phyloP scores from a whole-genome alignment of 2,113 vertebrate genomes.

The Casuarius casuarius region DNA sequence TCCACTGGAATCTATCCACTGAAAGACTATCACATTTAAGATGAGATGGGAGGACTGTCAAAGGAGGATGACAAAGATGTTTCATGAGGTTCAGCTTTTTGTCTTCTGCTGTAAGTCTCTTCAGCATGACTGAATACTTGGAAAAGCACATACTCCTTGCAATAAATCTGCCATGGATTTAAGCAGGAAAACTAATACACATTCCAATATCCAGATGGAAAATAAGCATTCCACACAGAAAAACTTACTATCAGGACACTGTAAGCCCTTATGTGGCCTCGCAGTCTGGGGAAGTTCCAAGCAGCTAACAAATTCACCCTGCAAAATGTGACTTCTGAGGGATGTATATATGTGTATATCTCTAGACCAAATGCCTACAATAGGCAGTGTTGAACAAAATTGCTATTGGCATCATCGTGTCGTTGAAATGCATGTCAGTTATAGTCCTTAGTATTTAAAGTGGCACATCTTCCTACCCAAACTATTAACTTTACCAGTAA shows the following conservation, averaged over 20 bases:
- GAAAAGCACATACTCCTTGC: neutral
- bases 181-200: neutral
- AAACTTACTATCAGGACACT: neutral
- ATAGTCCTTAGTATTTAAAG: neutral
- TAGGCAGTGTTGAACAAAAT: neutral
- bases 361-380: neutral
- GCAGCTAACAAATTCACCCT: neutral
- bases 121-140: neutral
- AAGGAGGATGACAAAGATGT: neutral
- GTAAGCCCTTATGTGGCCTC: neutral
- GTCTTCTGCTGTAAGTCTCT: neutral
- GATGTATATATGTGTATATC: accelerated
- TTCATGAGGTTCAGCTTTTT: neutral
- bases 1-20: neutral
- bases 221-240: neutral
- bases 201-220: neutral
- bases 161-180: neutral
- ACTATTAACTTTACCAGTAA: neutral
- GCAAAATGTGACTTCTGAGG: neutral
- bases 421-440: neutral
- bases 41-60: neutral
- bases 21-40: neutral
- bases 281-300: neutral
- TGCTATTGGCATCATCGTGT: no score
- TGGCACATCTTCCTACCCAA: neutral